Evolutionary conservation across 1,140 invertebrate species (phyloP).

Genomic region (Halictus rubicundus): DNA sequence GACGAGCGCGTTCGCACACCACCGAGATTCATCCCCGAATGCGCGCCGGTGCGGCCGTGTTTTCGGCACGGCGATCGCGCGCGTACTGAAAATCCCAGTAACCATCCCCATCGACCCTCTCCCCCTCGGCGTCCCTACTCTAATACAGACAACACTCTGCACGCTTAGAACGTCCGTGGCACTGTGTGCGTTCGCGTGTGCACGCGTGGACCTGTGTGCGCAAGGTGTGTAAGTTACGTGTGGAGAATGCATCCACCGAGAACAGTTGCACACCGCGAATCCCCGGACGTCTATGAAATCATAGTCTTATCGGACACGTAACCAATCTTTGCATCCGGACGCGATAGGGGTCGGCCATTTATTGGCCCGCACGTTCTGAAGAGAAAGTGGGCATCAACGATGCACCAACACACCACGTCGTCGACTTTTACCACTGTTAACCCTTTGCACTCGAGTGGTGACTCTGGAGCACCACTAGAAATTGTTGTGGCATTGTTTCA

Average conservation of each 20-base stretch:
- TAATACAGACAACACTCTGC: slow-evolving; percentile 41
- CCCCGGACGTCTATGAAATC: neutral
- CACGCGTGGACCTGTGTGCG: neutral
- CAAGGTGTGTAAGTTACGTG: slow-evolving; percentile 24
- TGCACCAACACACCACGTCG: neutral
- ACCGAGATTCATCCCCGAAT: neutral
- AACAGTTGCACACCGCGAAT: neutral
- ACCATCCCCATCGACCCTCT: slow-evolving; percentile 65
- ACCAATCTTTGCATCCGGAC: neutral
- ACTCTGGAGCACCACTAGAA: no score
- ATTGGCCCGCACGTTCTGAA: no score
- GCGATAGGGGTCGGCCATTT: neutral
- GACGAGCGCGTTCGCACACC: neutral
- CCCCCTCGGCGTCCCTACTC: slow-evolving; percentile 39
- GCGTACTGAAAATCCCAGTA: slow-evolving; percentile 70
- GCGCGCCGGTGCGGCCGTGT: slow-evolving; percentile 44
- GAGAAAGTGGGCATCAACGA: no score
- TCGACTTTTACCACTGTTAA: no score
- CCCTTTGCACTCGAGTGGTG: no score
- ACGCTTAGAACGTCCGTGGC: neutral
- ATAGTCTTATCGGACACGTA: neutral
- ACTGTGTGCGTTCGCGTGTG: neutral
- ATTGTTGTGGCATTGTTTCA: no score
- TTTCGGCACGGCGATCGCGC: slow-evolving; percentile 71
- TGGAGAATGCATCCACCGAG: neutral